A percentile compares a stretch with the other conserved stretches of the same genome.
phyloP scores from a whole-genome alignment of 2,888 invertebrate species.

The Drosophila quasianomalipes region DNA sequence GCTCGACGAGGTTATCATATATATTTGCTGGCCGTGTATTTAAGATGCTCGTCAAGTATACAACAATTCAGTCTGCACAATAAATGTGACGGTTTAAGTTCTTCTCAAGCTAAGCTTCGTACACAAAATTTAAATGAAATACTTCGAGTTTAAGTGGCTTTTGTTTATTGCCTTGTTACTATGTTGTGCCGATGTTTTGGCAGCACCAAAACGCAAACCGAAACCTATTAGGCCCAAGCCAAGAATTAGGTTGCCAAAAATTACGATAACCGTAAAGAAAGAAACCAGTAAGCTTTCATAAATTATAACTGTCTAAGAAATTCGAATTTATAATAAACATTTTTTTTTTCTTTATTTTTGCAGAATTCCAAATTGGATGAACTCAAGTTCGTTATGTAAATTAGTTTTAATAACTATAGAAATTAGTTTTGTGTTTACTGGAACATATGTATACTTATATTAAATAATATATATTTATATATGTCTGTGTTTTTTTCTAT shows the following conservation, averaged over 20 bases:
- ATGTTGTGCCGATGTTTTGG: slow-evolving; percentile 25
- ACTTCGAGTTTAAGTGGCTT: slow-evolving; percentile 53
- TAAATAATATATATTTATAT: not conserved
- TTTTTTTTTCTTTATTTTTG: slow-evolving; percentile 9
- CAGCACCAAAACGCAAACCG: slow-evolving; percentile 50
- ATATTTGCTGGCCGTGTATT: slow-evolving; percentile 13
- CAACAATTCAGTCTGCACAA: slow-evolving; percentile 23
- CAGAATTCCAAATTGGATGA: slow-evolving; percentile 63
- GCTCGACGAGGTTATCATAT: slow-evolving; percentile 27
- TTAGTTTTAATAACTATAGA: not conserved
- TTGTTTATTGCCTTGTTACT: slow-evolving; percentile 35
- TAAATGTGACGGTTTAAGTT: not conserved
- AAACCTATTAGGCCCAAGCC: slow-evolving; percentile 27
- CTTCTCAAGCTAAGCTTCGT: not conserved
- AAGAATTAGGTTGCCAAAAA: slow-evolving; percentile 45
- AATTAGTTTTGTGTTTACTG: not conserved
- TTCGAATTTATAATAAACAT: not conserved
- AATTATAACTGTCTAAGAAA: not conserved
- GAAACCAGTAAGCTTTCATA: slow-evolving; percentile 38
- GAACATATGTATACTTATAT: not conserved
- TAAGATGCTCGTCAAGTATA: slow-evolving; percentile 21
- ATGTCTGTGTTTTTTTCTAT: not conserved
- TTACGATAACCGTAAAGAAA: slow-evolving; percentile 43
- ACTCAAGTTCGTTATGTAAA: not conserved
- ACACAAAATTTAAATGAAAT: slow-evolving; percentile 52